Conservation (phyloP, 2,888 invertebrate species). For the Taphrorychus bicolor region DNA sequence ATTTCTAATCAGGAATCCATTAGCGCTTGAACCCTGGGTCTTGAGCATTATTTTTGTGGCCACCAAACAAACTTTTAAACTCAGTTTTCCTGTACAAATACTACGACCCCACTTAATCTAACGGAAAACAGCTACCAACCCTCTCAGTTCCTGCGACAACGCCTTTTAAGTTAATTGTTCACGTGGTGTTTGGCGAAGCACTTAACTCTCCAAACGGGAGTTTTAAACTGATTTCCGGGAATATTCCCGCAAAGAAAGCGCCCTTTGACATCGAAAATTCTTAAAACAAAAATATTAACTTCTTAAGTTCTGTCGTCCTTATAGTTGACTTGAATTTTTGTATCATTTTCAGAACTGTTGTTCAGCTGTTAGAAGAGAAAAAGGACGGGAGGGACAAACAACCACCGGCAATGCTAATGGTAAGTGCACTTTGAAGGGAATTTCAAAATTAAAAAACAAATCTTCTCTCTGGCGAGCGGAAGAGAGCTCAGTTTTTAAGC, state of each 20-base stretch:
- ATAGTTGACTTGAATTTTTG: no score
- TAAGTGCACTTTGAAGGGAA: background rate
- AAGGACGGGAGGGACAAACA: no score
- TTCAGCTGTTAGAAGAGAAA: no score
- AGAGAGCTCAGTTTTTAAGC: background rate
- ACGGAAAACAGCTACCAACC: background rate
- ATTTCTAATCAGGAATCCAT: no score
- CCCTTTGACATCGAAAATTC: background rate
- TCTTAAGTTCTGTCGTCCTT: no score
- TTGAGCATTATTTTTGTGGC: no score
- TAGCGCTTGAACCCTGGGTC: no score
- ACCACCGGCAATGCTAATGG: background rate
- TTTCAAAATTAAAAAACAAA: background rate
- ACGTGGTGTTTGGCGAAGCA: background rate
- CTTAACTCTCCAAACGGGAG: background rate
- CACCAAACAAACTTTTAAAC: no score
- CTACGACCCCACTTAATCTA: background rate
- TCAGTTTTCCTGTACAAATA: no score
- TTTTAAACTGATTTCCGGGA: constrained; percentile 1
- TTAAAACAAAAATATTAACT: background rate
- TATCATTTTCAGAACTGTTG: no score
- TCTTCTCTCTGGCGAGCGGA: no score
- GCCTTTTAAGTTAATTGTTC: constrained; percentile 2
- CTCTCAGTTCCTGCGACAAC: background rate
- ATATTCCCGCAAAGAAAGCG: no score